Percentiles rank a stretch among this genome's conserved stretches.
Evolutionary conservation across 2,113 vertebrate genomes (phyloP).

Genomic region (Uria lomvia): DNA sequence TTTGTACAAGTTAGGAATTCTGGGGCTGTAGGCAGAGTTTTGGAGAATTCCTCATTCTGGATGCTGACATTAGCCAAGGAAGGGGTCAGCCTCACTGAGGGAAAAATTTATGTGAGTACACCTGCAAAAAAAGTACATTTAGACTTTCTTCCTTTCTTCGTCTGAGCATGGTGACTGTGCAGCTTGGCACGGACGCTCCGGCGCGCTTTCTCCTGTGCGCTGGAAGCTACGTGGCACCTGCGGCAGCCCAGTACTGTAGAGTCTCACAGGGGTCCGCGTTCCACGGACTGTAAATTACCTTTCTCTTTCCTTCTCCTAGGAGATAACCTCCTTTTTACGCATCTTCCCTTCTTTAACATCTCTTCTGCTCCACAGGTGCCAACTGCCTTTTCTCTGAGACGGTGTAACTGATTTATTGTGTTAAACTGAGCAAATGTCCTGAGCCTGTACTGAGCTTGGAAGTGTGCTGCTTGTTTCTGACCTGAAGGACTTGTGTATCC

Average conservation of each 20-base stretch:
- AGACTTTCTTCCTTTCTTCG: background rate
- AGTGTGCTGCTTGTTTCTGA: background rate
- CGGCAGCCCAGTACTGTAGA: background rate
- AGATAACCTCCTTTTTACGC: background rate
- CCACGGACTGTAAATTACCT: background rate
- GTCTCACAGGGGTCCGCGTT: fast-evolving
- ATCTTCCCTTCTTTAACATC: background rate
- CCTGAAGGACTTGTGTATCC: background rate
- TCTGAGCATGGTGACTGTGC: background rate
- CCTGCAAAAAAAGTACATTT: background rate
- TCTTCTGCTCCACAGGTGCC: background rate
- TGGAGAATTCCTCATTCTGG: background rate
- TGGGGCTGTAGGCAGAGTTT: background rate
- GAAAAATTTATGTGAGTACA: background rate
- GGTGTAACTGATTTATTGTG: background rate
- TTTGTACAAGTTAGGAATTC: background rate
- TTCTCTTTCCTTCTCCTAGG: background rate
- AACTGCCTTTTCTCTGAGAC: background rate
- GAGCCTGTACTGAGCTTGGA: background rate
- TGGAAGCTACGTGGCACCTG: background rate
- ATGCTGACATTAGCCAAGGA: background rate
- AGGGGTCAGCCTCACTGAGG: background rate
- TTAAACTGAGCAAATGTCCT: background rate
- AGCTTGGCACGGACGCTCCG: background rate
- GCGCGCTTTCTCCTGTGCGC: background rate